Evolutionary conservation across 2,797 vertebrate genomes (phyloP).

Genomic region (Crocidura indochinensis): DNA sequence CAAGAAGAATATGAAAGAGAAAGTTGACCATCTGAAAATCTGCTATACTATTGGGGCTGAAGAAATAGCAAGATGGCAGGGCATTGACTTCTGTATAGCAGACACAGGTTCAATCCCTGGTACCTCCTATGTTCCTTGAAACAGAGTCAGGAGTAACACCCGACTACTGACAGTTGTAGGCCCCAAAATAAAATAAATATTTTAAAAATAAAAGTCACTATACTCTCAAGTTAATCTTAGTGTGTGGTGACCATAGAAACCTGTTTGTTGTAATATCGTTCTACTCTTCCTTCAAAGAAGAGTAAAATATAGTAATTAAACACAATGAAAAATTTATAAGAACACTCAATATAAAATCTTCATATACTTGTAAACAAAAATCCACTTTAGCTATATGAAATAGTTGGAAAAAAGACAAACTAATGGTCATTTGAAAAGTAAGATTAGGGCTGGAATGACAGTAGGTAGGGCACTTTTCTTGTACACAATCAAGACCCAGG

Average conservation of each 20-base stretch:
- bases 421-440: background rate
- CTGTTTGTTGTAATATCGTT: background rate
- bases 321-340: background rate
- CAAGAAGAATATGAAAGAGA: background rate
- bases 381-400: background rate
- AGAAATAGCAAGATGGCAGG: no score
- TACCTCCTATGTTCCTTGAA: no score
- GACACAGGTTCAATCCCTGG: no score
- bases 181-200: no score
- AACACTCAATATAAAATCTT: slow-evolving; percentile 26
- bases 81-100: no score
- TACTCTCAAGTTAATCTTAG: no score
- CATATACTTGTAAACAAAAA: background rate
- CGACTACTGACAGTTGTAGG: no score
- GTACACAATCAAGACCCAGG: no score
- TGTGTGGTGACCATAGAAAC: background rate
- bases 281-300: background rate
- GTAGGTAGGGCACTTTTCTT: no score
- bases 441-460: background rate
- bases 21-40: background rate
- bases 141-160: no score
- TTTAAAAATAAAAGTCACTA: no score
- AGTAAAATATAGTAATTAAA: background rate
- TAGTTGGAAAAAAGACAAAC: background rate
- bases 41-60: no score